Percentiles rank a stretch among this genome's conserved stretches.
Evolutionary conservation across 2,888 invertebrate genomes (phyloP).

Genomic region (Cerastis leucographa): DNA sequence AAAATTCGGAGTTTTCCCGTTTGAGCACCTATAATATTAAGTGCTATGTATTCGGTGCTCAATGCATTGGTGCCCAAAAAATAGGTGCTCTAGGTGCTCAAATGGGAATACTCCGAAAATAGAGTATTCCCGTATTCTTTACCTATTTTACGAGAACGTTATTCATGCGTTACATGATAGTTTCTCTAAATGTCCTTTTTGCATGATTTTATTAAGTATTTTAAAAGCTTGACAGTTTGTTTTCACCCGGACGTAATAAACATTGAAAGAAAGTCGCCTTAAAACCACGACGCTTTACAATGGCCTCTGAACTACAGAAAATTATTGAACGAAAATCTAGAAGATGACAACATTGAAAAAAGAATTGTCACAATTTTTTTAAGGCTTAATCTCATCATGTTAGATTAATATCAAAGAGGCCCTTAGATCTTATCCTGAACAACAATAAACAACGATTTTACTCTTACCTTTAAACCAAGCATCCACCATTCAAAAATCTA

Average conservation of each 20-base stretch:
- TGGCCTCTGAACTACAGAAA: constrained; percentile 12
- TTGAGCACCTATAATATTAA: too few relatives aligned
- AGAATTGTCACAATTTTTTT: not conserved
- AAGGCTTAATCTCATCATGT: constrained; percentile 18
- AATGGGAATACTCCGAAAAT: too few relatives aligned
- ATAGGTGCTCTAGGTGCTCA: too few relatives aligned
- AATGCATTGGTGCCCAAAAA: too few relatives aligned
- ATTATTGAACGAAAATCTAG: not conserved
- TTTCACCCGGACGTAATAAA: constrained; percentile 12
- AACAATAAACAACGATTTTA: constrained; percentile 59
- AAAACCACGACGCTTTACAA: constrained; percentile 24
- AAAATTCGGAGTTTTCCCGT: too few relatives aligned
- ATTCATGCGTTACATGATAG: not conserved
- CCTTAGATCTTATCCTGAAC: constrained; percentile 42
- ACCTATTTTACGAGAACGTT: not conserved
- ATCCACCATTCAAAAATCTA: constrained; percentile 12
- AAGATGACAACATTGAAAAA: not conserved
- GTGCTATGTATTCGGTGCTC: too few relatives aligned
- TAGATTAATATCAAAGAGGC: constrained; percentile 32
- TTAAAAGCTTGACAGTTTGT: not conserved
- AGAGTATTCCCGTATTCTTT: too few relatives aligned
- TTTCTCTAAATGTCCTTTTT: not conserved
- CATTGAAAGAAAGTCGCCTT: not conserved
- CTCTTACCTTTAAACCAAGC: constrained; percentile 64
- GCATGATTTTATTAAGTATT: not conserved